Base-by-base conservation (phyloP, 2,113 vertebrate species). In the Acrocephalus kingi region DNA sequence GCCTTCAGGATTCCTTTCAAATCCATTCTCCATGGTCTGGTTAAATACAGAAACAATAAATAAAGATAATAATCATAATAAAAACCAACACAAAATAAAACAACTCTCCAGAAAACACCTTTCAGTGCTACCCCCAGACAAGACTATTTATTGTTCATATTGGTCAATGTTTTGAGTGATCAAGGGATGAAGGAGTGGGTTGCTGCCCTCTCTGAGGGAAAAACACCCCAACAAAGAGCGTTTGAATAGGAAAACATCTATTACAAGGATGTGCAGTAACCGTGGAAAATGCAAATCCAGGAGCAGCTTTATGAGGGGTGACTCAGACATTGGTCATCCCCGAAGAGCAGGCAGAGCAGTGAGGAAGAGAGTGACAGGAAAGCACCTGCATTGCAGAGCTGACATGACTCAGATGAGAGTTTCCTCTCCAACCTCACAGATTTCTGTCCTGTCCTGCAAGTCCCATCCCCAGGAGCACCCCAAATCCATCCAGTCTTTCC, bases 381-480 rank as follows among this genome's bases (percentile, higher is more conserved):
- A 35, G 90, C 56, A 75, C 84, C 93, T 82, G 90, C 92, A 87
- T 43, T 95, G 90, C 92, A 90, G 94, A 73, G 64, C 75, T 73
- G 82, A 22, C 5, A n/a, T 93, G 92, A 85, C 58, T 95, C 92
- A 93, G 73, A 0, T 0, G 15, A 43, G 41, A 23, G 5, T 66
- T 85, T 46, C 18, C 37, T 22, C 54, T 37, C 71, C 90, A 93
- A 71, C 39, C 66, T 63, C 20, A 0, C 46, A 62, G 56, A 33
- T 72, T 84, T 82, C 72, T 78, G 30, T 54, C 41, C 37, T 66
- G n/a, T 49, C 11, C 0, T 39, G n/a, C 51, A 64, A 61, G 5
- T 17, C 43, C 56, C 11, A 4, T 41, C 19, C 22, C 49, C 41
- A 45, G 49, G 15, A 84, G 10, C 51, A 71, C 15, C 56, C 69